phyloP scores from a whole-genome alignment of 2,113 vertebrate species.

The Dermatemys mawii region DNA sequence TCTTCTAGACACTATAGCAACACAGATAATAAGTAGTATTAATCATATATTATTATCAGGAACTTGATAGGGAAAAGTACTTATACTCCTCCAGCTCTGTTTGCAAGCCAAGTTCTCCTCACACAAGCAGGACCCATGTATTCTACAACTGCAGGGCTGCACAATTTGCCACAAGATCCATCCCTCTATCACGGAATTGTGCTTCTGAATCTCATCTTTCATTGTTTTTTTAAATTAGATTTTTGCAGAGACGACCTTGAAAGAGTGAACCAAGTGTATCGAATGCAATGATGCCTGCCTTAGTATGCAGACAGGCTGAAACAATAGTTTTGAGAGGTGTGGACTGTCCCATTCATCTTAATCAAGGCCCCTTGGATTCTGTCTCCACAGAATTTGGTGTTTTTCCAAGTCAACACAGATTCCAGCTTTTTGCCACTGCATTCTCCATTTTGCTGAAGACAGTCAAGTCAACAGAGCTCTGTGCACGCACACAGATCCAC shows the following conservation, averaged over 20 bases:
- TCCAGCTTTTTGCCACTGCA: background rate
- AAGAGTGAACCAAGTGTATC: background rate
- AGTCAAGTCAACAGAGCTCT: conserved; percentile 29
- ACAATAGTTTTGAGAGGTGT: background rate
- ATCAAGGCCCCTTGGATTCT: background rate
- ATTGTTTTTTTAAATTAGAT: background rate
- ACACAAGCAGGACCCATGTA: background rate
- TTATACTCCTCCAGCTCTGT: background rate
- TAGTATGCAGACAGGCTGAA: background rate
- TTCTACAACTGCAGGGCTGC: background rate
- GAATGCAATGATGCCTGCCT: background rate
- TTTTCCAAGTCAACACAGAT: background rate
- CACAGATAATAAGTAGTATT: background rate
- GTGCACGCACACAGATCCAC: background rate
- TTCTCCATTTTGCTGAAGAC: conserved; percentile 32
- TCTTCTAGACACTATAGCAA: background rate
- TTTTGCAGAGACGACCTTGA: background rate
- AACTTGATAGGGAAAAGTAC: background rate
- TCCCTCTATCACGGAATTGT: background rate
- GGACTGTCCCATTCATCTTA: background rate
- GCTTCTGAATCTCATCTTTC: background rate
- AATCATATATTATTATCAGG: background rate
- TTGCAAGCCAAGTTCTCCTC: background rate
- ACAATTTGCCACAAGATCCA: conserved; percentile 3
- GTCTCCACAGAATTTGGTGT: background rate